These are phyloP conservation scores for Andrena cerasifolii DNA, from an alignment of 1,140 invertebrate genomes.

Conservation along the genomic window DNA sequence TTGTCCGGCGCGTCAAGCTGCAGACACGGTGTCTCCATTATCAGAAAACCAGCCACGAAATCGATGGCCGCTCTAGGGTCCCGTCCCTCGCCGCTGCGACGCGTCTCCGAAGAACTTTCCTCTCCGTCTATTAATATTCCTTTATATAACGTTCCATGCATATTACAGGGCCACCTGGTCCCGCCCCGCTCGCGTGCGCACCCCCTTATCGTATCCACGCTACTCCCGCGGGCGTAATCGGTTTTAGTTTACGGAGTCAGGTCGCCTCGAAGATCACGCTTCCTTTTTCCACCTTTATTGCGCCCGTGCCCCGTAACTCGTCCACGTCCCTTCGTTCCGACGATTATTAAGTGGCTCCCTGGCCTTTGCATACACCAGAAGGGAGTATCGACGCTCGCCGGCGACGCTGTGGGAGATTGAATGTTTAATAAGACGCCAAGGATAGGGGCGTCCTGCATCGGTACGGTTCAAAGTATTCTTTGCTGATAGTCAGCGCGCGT, in stretches of 20 bases:
- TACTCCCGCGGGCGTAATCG: background rate
- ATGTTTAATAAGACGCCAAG: slow-evolving; percentile 2
- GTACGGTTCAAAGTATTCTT: no score
- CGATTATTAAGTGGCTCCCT: background rate
- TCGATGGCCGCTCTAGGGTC: no score
- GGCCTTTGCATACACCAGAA: slow-evolving; percentile 13
- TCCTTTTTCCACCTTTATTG: background rate
- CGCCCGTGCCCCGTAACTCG: background rate
- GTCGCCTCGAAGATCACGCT: background rate
- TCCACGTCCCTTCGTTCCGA: background rate
- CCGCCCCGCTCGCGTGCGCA: no score
- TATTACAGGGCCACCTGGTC: background rate
- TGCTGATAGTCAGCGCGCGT: no score
- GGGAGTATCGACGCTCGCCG: slow-evolving; percentile 3
- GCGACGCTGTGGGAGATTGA: background rate
- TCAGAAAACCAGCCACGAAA: no score
- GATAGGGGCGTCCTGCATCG: no score
- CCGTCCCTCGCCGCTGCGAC: background rate
- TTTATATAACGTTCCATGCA: background rate
- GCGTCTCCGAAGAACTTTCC: background rate
- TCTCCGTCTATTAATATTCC: background rate
- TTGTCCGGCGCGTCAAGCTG: no score
- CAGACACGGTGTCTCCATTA: no score
- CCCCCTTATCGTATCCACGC: background rate
- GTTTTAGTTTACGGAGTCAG: slow-evolving; percentile 4